Evolutionary conservation across 2,797 vertebrate species (phyloP), one percentile per base, ranked within the genome.

Genomic region (Iguana delicatissima): DNA sequence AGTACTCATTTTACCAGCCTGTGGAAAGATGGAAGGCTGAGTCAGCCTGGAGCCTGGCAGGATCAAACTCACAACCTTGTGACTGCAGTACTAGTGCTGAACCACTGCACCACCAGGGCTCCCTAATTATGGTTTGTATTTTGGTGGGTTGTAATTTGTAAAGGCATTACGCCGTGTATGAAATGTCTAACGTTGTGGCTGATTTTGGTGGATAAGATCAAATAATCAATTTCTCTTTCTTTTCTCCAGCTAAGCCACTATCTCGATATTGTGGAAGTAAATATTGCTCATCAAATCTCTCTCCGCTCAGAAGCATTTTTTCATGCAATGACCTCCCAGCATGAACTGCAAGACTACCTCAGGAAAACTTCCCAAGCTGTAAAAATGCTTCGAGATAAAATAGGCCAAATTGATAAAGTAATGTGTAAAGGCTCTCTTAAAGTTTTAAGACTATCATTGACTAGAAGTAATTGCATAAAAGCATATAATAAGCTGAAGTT

Each of bases 271-370:
- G 98, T 99, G 96, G 99, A 99, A 98, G 99, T 99, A 94, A 99
- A 99, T 97, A 99, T 99, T 88, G 99, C 99, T 77, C 98, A 98
- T 82, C 99, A 99, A 97, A 99, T 99, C 97, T 99, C 99, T 2
- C 97, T 99, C 89, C 99, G 99, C 96, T 99, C 99, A 1, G 99
- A 99, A 94, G 99, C 99, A 2, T 99, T 99, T 96, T 99, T 99
- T 94, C 99, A 99, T 92, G 99, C 99, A 96, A 99, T 99, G 99
- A 99, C 99, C 87, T 99, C 99, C 67, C 99, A 99, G 97, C 99
- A 99, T 35, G 98, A 99, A 94, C 97, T 99, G 95, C 99, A 99
- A 98, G 99, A 99, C 98, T 98, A 98, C 92, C 98, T 99, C 97
- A 98, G 97, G 95, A 98, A 98, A 97, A 99, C 99, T 38, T 98